These are phyloP conservation scores for Lampris incognitus DNA, from an alignment of 2,113 vertebrate genomes.

Conservation along the genomic window DNA sequence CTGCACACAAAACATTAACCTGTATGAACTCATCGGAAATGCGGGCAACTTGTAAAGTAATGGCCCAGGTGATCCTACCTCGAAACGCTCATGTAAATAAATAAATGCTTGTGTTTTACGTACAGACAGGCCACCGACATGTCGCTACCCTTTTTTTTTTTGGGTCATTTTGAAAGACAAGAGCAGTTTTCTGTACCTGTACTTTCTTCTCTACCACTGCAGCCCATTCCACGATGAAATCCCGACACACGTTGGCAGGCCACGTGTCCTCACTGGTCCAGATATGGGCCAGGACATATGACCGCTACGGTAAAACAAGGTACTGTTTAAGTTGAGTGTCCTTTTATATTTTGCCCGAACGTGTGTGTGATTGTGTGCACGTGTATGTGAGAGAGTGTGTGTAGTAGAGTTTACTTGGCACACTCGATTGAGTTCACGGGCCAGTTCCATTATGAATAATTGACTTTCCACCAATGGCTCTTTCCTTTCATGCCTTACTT, in stretches of 20 bases:
- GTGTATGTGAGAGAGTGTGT: background rate
- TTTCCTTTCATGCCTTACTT: constrained; percentile 74
- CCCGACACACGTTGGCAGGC: constrained; percentile 73
- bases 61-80: too few species aligned
- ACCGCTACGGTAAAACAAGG: constrained; percentile 59
- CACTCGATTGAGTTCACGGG: constrained; percentile 79
- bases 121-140: too few species aligned
- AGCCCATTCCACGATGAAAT: constrained; percentile 80
- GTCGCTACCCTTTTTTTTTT: too few species aligned
- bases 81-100: too few species aligned
- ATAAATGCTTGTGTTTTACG: too few species aligned
- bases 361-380: background rate
- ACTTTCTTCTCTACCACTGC: constrained; percentile 74
- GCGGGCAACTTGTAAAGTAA: too few species aligned
- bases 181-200: constrained; percentile 33
- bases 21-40: too few species aligned
- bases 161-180: background rate
- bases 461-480: constrained; percentile 80
- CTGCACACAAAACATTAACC: constrained; percentile 36
- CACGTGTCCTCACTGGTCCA: constrained; percentile 81
- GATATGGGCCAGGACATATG: constrained; percentile 79
- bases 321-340: background rate
- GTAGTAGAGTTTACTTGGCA: constrained; percentile 71
- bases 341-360: background rate
- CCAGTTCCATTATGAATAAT: constrained; percentile 83